Evolutionary conservation across 2,113 vertebrate species (phyloP), one percentile per base, ranked within the genome.

Genomic region (Lipophrys pholis): DNA sequence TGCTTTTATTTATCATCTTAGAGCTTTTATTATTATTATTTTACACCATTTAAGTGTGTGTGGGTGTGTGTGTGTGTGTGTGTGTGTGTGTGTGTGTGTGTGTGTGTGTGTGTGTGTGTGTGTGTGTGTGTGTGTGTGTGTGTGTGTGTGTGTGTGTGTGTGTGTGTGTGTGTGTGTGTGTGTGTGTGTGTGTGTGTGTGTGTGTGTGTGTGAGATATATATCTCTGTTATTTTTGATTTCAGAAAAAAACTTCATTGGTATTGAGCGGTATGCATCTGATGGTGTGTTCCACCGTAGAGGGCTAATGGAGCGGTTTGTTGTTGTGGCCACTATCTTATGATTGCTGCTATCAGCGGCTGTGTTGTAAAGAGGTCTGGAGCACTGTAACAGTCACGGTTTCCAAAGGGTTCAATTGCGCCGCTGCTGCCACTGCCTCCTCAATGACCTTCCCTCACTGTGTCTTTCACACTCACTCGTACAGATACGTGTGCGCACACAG

Each of bases 361-460:
- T 61, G 42, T 38, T 72, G 55, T 59, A 42, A 11, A 62, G 70
- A 73, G 46, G 63, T 80, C 64, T 62, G 57, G 46, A 62, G 67
- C 60, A 68, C 62, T 49, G 35, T 69, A 68, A 77, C 71, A 74
- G 77, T 83, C 77, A 46, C 43, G 1, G 35, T 68, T 55, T 84
- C 77, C 69, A 69, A 84, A 69, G 52, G 76, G 56, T 70, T 88
- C 76, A 88, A 65, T 76, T 87, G 82, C 61, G 43, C 65, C 7
- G 16, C 56, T 58, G 68, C 82, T 77, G 62, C 63, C 57, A 58
- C 57, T 78, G 70, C 65, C 78, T 84, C 69, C 83, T 86, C 36
- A 16, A 9, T 90, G 85, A 90, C 89, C 87, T 91, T 90, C 69
- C 51, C 45, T 68, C 64, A 51, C 50, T n/a, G 21, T 58, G 60